Percentiles rank a stretch among this genome's conserved stretches.
These are phyloP conservation scores for Barnardius zonarius DNA, from an alignment of 2,113 vertebrate genomes.

Conservation along the genomic window DNA sequence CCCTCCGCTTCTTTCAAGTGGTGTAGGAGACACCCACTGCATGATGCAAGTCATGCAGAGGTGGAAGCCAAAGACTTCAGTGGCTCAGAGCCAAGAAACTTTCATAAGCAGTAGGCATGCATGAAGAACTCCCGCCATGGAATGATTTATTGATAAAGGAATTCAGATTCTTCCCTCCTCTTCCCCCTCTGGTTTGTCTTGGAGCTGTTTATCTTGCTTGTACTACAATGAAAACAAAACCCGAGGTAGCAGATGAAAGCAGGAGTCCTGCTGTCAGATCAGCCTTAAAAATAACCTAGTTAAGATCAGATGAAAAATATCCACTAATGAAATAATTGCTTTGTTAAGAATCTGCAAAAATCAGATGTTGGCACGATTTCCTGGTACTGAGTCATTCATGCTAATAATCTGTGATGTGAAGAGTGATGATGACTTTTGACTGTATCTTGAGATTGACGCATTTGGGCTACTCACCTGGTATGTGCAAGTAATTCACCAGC, in stretches of 20 bases:
- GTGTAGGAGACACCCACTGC: neutral
- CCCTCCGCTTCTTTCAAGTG: neutral
- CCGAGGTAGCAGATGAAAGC: conserved; percentile 2
- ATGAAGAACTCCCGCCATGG: neutral
- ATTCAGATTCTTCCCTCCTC: neutral
- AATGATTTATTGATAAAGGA: neutral
- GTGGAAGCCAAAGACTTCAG: neutral
- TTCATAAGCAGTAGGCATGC: neutral
- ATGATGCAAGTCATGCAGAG: neutral
- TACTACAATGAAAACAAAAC: neutral
- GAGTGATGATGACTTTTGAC: conserved; percentile 8
- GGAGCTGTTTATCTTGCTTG: neutral
- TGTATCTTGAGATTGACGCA: neutral
- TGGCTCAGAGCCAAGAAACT: neutral
- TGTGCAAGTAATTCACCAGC: neutral
- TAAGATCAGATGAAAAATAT: conserved; percentile 20
- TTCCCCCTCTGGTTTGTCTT: neutral
- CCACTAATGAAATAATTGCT: conserved; percentile 52
- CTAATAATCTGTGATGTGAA: neutral
- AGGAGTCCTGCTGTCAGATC: neutral
- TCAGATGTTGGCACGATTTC: conserved; percentile 17
- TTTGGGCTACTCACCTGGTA: neutral
- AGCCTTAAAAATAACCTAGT: conserved; percentile 2
- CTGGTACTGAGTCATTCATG: neutral
- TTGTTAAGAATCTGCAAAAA: conserved; percentile 28